Evolutionary conservation across 1,140 invertebrate species (phyloP), one percentile per base, ranked within the genome.

Genomic region (Papilio polytes): DNA sequence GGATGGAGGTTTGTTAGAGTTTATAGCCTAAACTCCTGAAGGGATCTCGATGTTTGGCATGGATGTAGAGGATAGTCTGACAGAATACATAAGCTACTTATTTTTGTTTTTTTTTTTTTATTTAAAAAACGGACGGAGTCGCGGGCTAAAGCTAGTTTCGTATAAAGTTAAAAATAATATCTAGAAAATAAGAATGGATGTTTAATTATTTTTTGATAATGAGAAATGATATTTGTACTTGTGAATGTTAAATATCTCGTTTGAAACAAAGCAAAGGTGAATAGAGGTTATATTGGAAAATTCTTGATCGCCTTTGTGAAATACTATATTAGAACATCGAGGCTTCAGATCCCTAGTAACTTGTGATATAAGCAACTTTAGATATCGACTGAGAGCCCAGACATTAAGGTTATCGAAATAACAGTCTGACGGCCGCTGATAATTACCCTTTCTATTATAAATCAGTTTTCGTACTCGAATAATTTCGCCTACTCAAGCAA

Each of bases 201-300:
- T 48, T 13, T 53, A 53, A 2, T 51, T 6, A 15, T 20, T 56
- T 56, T 20, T n/a, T 56, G 7, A 1, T 56, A 56, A 7, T 56
- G 6, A n/a, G n/a, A 56, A 20, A n/a, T 20, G n/a, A 53, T 53
- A 53, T 53, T 15, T 7, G 51, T 3, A 53, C 2, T 53, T 53
- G 6, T 53, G 15, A 53, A 48, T 48, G 46, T 48, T 15, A 53
- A 48, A 48, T 48, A 18, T 13, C 15, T 18, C n/a, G 15, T 53
- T 26, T 9, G 59, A 66, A 66, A 22, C 59, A 66, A 66, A 66
- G n/a, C n/a, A 20, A 59, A 59, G 56, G 59, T 66, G 12, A 66
- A 66, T 26, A 53, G 51, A 53, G 12, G 26, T 70, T 15, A 70
- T 70, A 70, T 63, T 15, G 63, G 13, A 31, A 31, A 70, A 31